These are phyloP conservation scores for Mercenaria mercenaria DNA, from an alignment of 1,140 invertebrate genomes.

Conservation along the genomic window DNA sequence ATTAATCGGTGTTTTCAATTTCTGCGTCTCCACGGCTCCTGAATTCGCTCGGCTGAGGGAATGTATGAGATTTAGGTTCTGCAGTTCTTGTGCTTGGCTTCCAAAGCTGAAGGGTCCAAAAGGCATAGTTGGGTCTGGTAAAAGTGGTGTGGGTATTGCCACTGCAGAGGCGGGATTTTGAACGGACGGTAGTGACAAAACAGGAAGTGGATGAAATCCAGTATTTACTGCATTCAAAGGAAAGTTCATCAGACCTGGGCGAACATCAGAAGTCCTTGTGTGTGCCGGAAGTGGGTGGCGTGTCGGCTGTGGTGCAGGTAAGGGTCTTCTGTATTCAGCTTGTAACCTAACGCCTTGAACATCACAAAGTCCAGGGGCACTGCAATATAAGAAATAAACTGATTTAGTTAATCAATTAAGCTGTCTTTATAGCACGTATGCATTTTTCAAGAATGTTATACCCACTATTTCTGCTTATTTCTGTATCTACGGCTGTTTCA, in stretches of 20 bases:
- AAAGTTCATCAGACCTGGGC: slow-evolving; percentile 9
- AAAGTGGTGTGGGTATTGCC: slow-evolving; percentile 65
- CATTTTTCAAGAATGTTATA: no score
- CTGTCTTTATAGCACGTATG: no score
- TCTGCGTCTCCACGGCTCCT: slow-evolving; percentile 74
- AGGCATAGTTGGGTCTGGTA: slow-evolving; percentile 75
- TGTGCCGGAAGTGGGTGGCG: slow-evolving; percentile 65
- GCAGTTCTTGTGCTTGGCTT: slow-evolving; percentile 65
- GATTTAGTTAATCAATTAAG: no score
- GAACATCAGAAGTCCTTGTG: background rate
- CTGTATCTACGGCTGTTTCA: no score
- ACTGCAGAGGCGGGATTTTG: slow-evolving; percentile 10
- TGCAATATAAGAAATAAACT: slow-evolving; percentile 47
- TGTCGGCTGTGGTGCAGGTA: slow-evolving; percentile 27
- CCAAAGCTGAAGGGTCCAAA: slow-evolving; percentile 55
- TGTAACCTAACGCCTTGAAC: slow-evolving; percentile 17
- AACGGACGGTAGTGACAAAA: slow-evolving; percentile 39
- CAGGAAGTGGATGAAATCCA: slow-evolving; percentile 53
- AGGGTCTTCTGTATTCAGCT: slow-evolving; percentile 48
- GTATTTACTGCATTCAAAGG: slow-evolving; percentile 11
- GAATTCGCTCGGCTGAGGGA: slow-evolving; percentile 57
- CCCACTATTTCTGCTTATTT: no score
- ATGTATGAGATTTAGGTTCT: slow-evolving; percentile 72
- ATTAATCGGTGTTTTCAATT: slow-evolving; percentile 81
- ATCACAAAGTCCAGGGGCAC: slow-evolving; percentile 42